phyloP scores from a whole-genome alignment of 2,797 vertebrate species.

The Psittacula derbiana region DNA sequence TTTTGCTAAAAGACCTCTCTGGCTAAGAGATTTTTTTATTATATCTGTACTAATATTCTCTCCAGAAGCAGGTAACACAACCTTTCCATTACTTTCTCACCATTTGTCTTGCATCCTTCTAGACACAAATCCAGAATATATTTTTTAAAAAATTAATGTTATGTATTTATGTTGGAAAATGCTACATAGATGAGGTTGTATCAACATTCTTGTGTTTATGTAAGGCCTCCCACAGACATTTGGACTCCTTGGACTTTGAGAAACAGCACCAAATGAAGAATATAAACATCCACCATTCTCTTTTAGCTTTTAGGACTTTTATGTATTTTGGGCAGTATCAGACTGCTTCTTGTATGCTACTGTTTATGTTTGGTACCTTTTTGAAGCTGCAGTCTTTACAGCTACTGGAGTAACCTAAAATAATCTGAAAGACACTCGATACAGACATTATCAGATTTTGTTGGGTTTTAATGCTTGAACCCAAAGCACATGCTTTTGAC shows the following conservation, averaged over 20 bases:
- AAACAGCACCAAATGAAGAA: background rate
- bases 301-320: background rate
- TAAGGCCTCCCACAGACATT: background rate
- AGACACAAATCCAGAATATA: background rate
- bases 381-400: background rate
- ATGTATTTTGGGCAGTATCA: background rate
- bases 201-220: background rate
- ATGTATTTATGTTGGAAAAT: background rate
- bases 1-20: background rate
- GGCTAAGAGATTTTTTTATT: background rate
- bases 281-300: background rate
- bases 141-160: background rate
- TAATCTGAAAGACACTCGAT: background rate
- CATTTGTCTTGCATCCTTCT: background rate
- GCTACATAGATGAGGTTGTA: background rate
- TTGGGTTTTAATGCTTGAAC: background rate
- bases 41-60: background rate
- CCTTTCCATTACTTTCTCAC: background rate
- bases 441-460: background rate
- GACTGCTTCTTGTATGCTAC: background rate
- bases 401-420: background rate
- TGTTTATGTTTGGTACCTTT: background rate
- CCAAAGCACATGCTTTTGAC: background rate
- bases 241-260: background rate
- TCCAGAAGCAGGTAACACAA: background rate